These are phyloP conservation scores for Glaucomys volans DNA, from an alignment of 2,113 vertebrate species.

Conservation along the genomic window DNA sequence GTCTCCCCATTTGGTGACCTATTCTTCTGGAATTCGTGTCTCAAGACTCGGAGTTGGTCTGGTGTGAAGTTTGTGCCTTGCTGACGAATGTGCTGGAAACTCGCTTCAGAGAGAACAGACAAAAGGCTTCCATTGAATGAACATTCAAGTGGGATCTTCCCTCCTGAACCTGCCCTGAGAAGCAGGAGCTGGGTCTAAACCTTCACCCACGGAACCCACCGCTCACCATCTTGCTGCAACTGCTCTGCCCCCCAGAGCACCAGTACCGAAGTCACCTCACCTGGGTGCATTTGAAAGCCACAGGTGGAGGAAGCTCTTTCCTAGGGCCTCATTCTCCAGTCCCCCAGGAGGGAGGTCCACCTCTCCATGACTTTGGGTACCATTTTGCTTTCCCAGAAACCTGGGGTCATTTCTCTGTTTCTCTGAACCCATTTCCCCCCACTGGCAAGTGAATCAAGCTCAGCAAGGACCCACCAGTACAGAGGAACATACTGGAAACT, in stretches of 20 bases:
- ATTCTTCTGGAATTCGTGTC: neutral
- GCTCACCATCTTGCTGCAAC: neutral
- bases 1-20: neutral
- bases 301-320: no score
- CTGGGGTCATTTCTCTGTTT: no score
- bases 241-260: neutral
- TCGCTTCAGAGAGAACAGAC: neutral
- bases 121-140: accelerated
- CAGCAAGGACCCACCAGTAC: no score
- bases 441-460: no score
- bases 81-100: accelerated
- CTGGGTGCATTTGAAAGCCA: neutral
- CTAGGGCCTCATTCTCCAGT: no score
- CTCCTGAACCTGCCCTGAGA: no score
- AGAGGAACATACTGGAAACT: no score
- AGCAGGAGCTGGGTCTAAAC: accelerated
- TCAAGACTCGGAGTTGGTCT: neutral
- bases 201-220: accelerated
- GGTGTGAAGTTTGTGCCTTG: accelerated
- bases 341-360: no score
- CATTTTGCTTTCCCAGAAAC: no score
- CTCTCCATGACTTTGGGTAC: no score
- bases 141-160: neutral
- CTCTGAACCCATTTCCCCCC: no score
- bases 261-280: neutral